Percentiles rank a stretch among this genome's conserved stretches.
phyloP scores from a whole-genome alignment of 2,888 invertebrate genomes.

The Sarcophaga variegata region DNA sequence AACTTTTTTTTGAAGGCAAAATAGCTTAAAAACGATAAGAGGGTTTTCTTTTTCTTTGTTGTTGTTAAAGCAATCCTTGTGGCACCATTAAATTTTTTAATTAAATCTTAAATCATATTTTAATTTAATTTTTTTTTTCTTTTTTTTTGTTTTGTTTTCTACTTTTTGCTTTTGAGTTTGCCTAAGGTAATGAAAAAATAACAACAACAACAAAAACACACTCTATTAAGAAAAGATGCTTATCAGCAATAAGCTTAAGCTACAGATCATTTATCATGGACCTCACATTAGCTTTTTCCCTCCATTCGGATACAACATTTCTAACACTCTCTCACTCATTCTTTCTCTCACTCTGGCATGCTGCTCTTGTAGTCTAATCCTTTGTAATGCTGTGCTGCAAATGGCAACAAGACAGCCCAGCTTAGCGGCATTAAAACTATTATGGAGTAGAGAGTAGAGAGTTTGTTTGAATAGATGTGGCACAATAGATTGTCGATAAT shows the following conservation, averaged over 20 bases:
- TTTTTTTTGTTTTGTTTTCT: not conserved
- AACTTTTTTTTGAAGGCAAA: not conserved
- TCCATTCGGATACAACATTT: slow-evolving; percentile 25
- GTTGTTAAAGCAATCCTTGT: not conserved
- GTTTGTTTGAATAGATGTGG: no score
- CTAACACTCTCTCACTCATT: slow-evolving; percentile 56
- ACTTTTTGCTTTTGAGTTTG: not conserved
- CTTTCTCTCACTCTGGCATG: not conserved
- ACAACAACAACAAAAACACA: slow-evolving; percentile 19
- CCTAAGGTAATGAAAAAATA: slow-evolving; percentile 34
- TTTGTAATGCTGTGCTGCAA: not conserved
- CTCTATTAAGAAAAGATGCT: slow-evolving; percentile 57
- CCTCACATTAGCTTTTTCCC: slow-evolving; percentile 61
- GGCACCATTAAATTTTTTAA: slow-evolving; percentile 49
- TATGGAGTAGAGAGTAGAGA: not conserved
- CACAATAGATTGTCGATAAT: no score
- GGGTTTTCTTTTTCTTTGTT: not conserved
- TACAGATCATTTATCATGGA: slow-evolving; percentile 64
- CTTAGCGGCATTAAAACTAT: slow-evolving; percentile 22
- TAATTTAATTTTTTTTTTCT: not conserved
- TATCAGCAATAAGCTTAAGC: slow-evolving; percentile 48
- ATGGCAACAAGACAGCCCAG: not conserved
- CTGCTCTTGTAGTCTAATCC: not conserved
- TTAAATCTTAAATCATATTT: slow-evolving; percentile 56
- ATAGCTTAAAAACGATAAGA: not conserved